These are phyloP conservation scores for Gallinago media DNA, from an alignment of 2,113 vertebrate genomes.

Conservation along the genomic window DNA sequence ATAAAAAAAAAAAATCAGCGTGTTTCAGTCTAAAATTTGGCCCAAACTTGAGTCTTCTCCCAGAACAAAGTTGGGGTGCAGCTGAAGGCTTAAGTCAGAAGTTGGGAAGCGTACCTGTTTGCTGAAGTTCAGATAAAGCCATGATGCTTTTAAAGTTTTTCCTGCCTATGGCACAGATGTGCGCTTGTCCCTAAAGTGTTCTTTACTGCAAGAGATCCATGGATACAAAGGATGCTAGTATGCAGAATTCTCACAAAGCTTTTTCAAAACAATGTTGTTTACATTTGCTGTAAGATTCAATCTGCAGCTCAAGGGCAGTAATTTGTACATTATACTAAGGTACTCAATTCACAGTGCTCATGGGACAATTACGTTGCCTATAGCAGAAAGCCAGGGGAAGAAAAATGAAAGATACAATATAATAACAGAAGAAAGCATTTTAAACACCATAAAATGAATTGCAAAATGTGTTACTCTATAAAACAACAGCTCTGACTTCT, in stretches of 20 bases:
- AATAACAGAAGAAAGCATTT: neutral
- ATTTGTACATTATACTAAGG: neutral
- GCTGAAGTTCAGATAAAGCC: neutral
- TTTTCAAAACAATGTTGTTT: neutral
- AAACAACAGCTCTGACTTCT: neutral
- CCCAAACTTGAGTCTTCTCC: neutral
- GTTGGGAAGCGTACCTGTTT: accelerated
- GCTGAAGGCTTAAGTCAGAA: neutral
- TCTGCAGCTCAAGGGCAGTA: constrained; percentile 14
- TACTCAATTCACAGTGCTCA: neutral
- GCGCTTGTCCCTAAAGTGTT: neutral
- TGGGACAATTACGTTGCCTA: neutral
- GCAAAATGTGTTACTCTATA: neutral
- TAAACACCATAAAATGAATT: neutral
- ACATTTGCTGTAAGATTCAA: neutral
- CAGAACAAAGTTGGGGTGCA: neutral
- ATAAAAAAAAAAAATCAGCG: neutral
- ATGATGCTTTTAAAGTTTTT: neutral
- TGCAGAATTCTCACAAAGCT: neutral
- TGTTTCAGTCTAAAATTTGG: accelerated
- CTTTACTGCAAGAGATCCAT: neutral
- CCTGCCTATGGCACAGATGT: neutral
- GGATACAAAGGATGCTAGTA: neutral
- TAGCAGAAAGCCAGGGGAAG: neutral
- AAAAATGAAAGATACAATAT: neutral